Base-by-base conservation (phyloP, 2,888 invertebrate species). In the Rhopalosiphum nymphaeae region DNA sequence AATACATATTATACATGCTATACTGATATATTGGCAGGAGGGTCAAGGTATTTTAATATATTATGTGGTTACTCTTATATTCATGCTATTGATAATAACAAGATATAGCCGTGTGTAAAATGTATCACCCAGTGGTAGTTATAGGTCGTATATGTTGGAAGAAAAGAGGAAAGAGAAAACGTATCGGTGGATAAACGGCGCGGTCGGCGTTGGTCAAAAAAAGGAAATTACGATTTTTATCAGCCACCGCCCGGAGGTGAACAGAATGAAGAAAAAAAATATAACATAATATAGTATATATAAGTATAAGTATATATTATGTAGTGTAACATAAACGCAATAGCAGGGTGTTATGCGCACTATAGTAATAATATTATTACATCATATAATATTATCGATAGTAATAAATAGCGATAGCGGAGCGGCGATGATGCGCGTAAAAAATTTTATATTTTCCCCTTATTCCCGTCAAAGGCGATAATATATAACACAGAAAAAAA, bases 161-260 rank as follows among this genome's bases (percentile, higher is more conserved):
- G 44, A 91, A 84, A 42, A 91, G 42, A 16, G 44, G 46, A 26
- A 87, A 61, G 42, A 92, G 44, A 61, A 86, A 86, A 92, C 49
- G 36, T 85, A 44, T 56, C 56, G 56, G n/a, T 9, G 90, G 90
- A 90, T 90, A 90, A 46, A 36, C 78, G 78, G 91, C n/a, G 36
- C 44, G 84, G 53, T 36, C 25, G 53, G 42, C 53, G 86, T 57
- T 84, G 93, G 93, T 93, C 93, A 89, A 85, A 93, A 93, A 89
- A 90, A 93, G 93, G 93, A 93, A 93, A 93, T 93, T 93, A 93
- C 93, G 93, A 93, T 93, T 93, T 85, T 86, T 93, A 93, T 93
- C 93, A 61, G 91, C 61, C n/a, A 9, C n/a, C n/a, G 26, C 3
- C 53, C 57, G 29, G 16, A 61, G 57, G 44, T 9, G 29, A 46